Conservation (phyloP, 2,113 vertebrate genomes). For the Glaucomys volans region DNA sequence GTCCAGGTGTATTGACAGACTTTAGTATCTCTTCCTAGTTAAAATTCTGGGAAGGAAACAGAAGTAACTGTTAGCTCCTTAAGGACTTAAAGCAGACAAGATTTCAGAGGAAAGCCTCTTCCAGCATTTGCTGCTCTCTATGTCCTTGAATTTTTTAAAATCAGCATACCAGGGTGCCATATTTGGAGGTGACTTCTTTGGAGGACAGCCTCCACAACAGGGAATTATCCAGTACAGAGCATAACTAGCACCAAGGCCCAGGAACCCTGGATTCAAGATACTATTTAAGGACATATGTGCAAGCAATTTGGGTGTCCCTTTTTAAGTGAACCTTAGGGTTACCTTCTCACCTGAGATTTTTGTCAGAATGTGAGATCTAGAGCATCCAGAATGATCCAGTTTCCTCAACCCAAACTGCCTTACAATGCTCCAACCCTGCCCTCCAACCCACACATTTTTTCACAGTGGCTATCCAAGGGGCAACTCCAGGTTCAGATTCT, state of each 20-base stretch:
- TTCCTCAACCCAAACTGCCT: not conserved
- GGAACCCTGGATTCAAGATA: not conserved
- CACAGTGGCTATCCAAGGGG: not conserved
- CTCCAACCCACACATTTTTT: not conserved
- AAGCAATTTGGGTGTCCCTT: not conserved
- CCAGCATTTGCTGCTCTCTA: not conserved
- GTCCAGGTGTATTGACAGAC: not conserved
- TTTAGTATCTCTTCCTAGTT: not conserved
- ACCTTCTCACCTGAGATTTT: slow-evolving; percentile 14
- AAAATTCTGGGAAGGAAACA: not conserved
- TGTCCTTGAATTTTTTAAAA: no score
- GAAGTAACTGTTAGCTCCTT: not conserved
- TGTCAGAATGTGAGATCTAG: not conserved
- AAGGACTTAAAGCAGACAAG: not conserved
- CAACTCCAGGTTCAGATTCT: not conserved
- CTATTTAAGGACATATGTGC: not conserved
- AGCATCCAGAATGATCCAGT: not conserved
- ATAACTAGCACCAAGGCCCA: not conserved
- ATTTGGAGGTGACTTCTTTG: no score
- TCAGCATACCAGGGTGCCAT: no score
- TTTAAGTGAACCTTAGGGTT: not conserved
- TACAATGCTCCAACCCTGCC: not conserved
- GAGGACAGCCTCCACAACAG: not conserved
- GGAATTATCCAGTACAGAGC: not conserved
- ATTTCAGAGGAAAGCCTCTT: not conserved